Evolutionary conservation across 2,113 vertebrate species (phyloP).

Genomic region (Protomyctophum bolini): DNA sequence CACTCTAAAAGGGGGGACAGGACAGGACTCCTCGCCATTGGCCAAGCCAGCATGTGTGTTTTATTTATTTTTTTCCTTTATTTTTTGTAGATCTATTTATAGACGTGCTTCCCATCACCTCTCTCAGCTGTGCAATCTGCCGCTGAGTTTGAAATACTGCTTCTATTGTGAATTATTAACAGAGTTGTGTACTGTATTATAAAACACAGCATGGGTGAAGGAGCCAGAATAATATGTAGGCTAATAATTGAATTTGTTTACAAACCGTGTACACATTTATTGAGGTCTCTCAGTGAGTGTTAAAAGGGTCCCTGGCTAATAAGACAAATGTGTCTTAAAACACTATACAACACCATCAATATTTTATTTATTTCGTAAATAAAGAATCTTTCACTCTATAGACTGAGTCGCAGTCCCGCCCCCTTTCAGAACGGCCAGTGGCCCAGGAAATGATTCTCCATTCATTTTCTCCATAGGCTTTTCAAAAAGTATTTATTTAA

Average conservation of each 20-base stretch:
- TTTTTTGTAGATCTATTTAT: constrained; percentile 42
- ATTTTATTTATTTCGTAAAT: too few relatives aligned
- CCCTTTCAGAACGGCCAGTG: too few relatives aligned
- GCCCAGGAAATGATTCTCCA: too few relatives aligned
- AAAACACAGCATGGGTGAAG: constrained; percentile 19
- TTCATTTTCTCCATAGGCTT: too few relatives aligned
- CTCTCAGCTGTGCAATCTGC: constrained; percentile 53
- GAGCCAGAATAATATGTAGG: constrained; percentile 18
- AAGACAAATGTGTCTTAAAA: too few relatives aligned
- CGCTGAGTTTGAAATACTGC: constrained; percentile 39
- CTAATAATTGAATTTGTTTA: neutral
- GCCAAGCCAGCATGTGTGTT: constrained; percentile 21
- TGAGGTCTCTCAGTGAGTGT: too few relatives aligned
- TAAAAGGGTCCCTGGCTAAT: too few relatives aligned
- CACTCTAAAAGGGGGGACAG: constrained; percentile 45
- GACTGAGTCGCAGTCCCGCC: too few relatives aligned
- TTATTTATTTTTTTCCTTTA: too few relatives aligned
- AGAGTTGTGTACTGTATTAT: constrained; percentile 57
- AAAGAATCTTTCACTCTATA: too few relatives aligned
- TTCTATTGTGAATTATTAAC: constrained; percentile 47
- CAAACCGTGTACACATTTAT: neutral
- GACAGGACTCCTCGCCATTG: constrained; percentile 29
- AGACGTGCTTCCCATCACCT: constrained; percentile 42
- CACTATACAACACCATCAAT: too few relatives aligned
- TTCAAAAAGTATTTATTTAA: too few relatives aligned